These are phyloP conservation scores for Apostichopus californicus DNA, from an alignment of 35 echinoderm and acorn worm species.

Conservation along the genomic window DNA sequence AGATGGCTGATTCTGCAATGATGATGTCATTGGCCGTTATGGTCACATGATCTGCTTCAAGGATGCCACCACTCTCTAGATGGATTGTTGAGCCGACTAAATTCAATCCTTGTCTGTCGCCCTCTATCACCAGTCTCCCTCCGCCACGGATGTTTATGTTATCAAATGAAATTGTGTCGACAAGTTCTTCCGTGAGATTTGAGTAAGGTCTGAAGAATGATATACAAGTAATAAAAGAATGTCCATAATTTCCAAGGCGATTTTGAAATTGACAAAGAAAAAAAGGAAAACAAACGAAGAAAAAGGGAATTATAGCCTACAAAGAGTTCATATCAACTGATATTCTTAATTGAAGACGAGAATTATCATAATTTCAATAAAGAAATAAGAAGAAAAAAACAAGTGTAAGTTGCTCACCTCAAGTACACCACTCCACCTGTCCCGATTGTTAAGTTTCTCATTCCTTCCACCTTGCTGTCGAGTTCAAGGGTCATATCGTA, in stretches of 20 bases:
- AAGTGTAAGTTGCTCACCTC: conserved; percentile 30
- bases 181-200: conserved; percentile 57
- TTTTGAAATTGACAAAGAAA: no score
- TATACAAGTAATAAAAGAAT: neutral
- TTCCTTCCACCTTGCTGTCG: conserved; percentile 65
- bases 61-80: conserved; percentile 70
- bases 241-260: no score
- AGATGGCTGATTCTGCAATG: conserved; percentile 70
- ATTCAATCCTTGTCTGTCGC: conserved; percentile 64
- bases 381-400: no score
- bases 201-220: conserved; percentile 58
- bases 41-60: conserved; percentile 76
- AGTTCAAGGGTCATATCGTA: conserved; percentile 81
- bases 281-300: no score
- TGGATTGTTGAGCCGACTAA: conserved; percentile 58
- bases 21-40: conserved; percentile 60
- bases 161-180: conserved; percentile 62
- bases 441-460: conserved; percentile 73
- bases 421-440: conserved; percentile 74
- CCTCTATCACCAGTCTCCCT: conserved; percentile 72
- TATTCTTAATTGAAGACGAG: no score
- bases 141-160: conserved; percentile 72
- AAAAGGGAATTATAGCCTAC: no score
- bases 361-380: no score
- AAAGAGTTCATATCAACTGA: no score